Evolutionary conservation across 2,888 invertebrate genomes (phyloP), one percentile per base, ranked within the genome.

Genomic region (Pheosia gnoma): DNA sequence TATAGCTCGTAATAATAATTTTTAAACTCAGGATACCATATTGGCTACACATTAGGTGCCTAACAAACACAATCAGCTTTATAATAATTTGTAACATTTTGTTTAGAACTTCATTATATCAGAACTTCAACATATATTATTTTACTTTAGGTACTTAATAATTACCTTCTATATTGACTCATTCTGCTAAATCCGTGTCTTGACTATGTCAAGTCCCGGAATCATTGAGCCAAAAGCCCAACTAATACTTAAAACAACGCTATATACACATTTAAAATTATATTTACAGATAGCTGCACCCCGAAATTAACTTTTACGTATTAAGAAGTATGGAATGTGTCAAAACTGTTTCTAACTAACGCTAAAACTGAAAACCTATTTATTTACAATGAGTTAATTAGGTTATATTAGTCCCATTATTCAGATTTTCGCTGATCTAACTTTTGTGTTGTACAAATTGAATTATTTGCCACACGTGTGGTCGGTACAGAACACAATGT

Each of bases 261-360:
- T 91, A 88, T 92, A 90, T 91, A 90, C 86, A 91, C 74, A 88
- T 83, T 84, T 83, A n/a, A 10, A 70, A 78, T 80, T 79, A 81
- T 83, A 87, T 93, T 90, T 93, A 90, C 91, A 93, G 84, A 82
- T 82, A 86, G 86, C 86, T 86, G 85, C 84, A 81, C 81, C 84
- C 81, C 45, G 64, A 82, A 72, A 74, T 79, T 84, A 84, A 70
- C 55, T 66, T 77, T 78, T 85, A 85, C 73, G 68, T 75, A 75
- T 82, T 82, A 81, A 81, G 77, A 77, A 70, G 74, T 81, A 89
- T 91, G 93, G 93, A 93, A 93, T 93, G 93, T 92, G 83, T 85
- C 75, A 84, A 84, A 82, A 82, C 66, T 66, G 68, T 70, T 68
- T 67, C 69, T 82, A 84, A 81, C 79, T 84, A 87, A 84, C 79